Percentiles rank a stretch among this genome's conserved stretches.
Evolutionary conservation across 2,888 invertebrate genomes (phyloP).

Genomic region (Ormyrus labotus): DNA sequence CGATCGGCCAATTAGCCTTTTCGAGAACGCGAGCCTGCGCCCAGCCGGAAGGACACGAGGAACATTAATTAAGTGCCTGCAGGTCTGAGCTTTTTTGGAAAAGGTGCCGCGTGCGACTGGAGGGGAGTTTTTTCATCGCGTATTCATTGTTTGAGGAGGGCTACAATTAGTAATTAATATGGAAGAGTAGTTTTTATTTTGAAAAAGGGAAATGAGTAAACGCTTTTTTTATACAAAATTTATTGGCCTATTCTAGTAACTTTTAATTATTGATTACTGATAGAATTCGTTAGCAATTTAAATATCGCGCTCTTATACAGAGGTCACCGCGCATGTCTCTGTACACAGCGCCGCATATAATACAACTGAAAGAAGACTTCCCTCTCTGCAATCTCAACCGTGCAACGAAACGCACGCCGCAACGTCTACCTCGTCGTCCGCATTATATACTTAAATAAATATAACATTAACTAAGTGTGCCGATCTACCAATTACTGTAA

Average conservation of each 20-base stretch:
- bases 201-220: no score
- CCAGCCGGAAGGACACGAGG: background rate
- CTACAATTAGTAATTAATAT: no score
- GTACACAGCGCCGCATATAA: background rate
- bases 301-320: no score
- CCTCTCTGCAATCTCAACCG: background rate
- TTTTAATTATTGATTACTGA: no score
- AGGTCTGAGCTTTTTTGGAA: no score
- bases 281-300: no score
- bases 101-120: no score
- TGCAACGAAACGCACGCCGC: background rate
- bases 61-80: slow-evolving; percentile 18
- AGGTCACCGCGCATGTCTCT: background rate
- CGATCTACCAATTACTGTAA: background rate
- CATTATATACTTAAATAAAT: background rate
- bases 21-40: background rate
- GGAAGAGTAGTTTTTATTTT: no score
- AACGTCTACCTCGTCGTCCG: background rate
- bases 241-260: no score
- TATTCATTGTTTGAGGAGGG: no score
- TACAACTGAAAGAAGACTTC: background rate
- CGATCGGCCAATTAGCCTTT: slow-evolving; percentile 50
- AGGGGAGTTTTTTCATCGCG: no score
- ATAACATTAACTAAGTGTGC: background rate
- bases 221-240: no score